These are phyloP conservation scores for Kradibia gibbosae DNA, from an alignment of 1,140 invertebrate genomes.

Conservation along the genomic window DNA sequence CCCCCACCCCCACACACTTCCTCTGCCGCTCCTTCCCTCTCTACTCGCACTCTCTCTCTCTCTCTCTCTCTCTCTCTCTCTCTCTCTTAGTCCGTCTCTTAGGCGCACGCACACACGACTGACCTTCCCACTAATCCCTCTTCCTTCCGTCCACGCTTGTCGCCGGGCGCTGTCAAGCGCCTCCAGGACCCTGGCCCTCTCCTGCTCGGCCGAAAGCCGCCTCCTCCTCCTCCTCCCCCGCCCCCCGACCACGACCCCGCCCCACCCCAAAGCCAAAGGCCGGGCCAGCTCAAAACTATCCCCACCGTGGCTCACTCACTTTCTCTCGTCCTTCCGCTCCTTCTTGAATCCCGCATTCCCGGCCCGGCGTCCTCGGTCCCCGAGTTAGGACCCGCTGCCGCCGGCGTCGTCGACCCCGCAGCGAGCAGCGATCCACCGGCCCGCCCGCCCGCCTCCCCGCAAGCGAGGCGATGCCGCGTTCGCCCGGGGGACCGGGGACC, in stretches of 20 bases:
- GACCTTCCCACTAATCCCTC: constrained; percentile 18
- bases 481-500: background rate
- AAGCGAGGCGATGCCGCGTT: background rate
- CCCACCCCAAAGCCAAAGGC: no score
- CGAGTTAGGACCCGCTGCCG: no score
- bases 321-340: background rate
- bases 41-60: background rate
- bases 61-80: constrained; percentile 17
- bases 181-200: background rate
- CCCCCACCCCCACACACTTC: background rate
- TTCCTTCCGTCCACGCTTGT: background rate
- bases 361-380: background rate
- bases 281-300: no score
- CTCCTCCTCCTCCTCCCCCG: background rate
- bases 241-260: background rate
- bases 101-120: background rate
- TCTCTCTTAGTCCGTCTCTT: background rate
- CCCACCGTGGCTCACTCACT: constrained; percentile 1
- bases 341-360: background rate
- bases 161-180: background rate
- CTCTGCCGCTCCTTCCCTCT: background rate
- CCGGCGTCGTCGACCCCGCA: background rate
- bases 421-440: no score
- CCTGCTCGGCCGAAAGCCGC: background rate
- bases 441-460: no score